Evolutionary conservation across 2,113 vertebrate species (phyloP), one percentile per base, ranked within the genome.

Genomic region (Ctenodactylus gundi): DNA sequence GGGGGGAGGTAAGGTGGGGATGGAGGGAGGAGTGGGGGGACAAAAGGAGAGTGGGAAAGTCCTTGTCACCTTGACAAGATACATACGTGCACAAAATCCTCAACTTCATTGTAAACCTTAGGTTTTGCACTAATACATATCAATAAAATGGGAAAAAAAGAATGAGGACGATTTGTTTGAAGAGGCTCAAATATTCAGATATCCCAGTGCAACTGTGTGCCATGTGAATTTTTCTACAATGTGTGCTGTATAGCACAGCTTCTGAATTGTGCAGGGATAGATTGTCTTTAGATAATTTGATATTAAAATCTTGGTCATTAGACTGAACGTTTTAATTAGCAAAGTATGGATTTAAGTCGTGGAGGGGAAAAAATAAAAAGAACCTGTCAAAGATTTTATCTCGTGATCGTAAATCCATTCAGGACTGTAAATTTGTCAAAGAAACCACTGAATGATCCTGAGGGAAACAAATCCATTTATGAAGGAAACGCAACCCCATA

Each of bases 311-410:
- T 75, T 75, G 73, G 34, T 65, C 89, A 96, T 96, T 65, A 51
- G 82, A 82, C 53, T 91, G 80, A 58, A 93, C 93, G 76, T 88
- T 90, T 68, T 72, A 96, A 98, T 97, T 93, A 97, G 70, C 68
- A 93, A 96, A 97, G 86, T 80, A 87, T 53, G 17, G 93, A 91
- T 91, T 83, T 58, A 73, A 55, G 34, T 86, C 64, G 25, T 6
- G 46, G 34, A 94, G 80, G 73, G 49, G 18, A 46, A 65, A 3
- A 3, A 77, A 90, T 6, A 65, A 86, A 75, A 88, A 34, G 85
- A 92, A 94, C 73, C 84, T 96, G 93, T 96, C 75, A 55, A 91
- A 96, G 85, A 94, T 96, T 96, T 94, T 84, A 96, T 97, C 90
- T 96, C 67, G 57, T 0, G 0, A 85, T 88, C 17, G 80, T 85